Base-by-base conservation (phyloP, 2,113 vertebrate genomes). In the Pangasianodon gigas region DNA sequence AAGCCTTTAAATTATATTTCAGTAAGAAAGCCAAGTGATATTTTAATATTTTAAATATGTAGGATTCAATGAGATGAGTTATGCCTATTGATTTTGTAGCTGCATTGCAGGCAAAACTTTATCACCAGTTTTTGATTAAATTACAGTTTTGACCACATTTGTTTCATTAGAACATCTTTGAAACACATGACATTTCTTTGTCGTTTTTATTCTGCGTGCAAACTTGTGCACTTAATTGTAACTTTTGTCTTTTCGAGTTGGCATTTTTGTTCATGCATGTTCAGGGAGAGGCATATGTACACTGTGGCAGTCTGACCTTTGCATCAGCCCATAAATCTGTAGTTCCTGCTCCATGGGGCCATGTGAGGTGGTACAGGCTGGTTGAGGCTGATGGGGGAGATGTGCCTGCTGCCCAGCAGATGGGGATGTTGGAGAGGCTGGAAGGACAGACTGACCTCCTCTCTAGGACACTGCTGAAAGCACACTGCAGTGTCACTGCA, bases 401-500 rank as follows among this genome's bases (percentile, higher is more conserved):
- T 90, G 89, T 91, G 86, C 52, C 74, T 80, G 46, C 77, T 90
- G 93, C 54, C 96, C 96, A 96, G 93, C 87, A 96, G 96, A 94
- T 93, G 96, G 96, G 90, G 95, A 92, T 94, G 95, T 94, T 93
- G 94, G 92, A 95, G 92, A 95, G 92, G 93, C 86, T 92, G 92
- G 92, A 92, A 95, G 92, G 93, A 92, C 91, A 89, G 41, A 60
- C 41, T 94, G 94, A 94, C 95, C 93, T 90, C 81, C 48, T 85
- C 69, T 51, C 67, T 86, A 84, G 89, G 90, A 92, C 85, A 82
- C 80, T 32, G 71, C 83, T 86, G 86, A 87, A 88, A 77, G 41
- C 56, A 90, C 88, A 88, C 92, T 89, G 92, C 92, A 91, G 89
- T 84, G 62, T 65, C 75, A 37, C 67, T 21, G 48, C 60, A 85